Evolutionary conservation across 1,140 invertebrate species (phyloP).

Genomic region (Chrysomallon squamiferum): DNA sequence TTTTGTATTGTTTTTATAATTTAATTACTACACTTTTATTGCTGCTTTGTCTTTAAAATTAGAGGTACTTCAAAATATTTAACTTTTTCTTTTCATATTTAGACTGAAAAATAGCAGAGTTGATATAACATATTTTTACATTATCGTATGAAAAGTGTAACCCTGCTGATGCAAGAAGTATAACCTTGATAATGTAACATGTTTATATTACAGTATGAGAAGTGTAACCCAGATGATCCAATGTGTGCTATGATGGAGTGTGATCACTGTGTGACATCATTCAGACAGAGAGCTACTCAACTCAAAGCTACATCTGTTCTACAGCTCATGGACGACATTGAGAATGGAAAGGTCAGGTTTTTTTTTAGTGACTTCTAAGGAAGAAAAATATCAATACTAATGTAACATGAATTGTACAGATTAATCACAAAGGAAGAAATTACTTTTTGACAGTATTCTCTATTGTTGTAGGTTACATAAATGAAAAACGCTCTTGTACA

Average conservation of each 20-base stretch:
- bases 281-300: slow-evolving; percentile 44
- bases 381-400: too few relatives aligned
- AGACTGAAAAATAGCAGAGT: background rate
- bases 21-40: too few relatives aligned
- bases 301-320: slow-evolving; percentile 11
- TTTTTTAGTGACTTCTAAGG: background rate
- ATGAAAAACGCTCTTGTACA: background rate
- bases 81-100: too few relatives aligned
- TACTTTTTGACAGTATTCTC: too few relatives aligned
- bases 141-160: background rate
- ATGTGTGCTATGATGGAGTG: slow-evolving; percentile 61
- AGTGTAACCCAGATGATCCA: slow-evolving; percentile 47
- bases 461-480: background rate
- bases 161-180: background rate
- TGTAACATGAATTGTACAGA: too few relatives aligned
- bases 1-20: too few relatives aligned
- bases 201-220: slow-evolving; percentile 38
- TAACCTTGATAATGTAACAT: background rate
- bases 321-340: slow-evolving; percentile 15
- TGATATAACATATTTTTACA: background rate
- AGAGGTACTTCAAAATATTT: too few relatives aligned
- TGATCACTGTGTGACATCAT: slow-evolving; percentile 41
- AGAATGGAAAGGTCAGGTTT: slow-evolving; percentile 7
- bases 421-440: too few relatives aligned
- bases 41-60: too few relatives aligned